Evolutionary conservation across 1,140 invertebrate species (phyloP), one percentile per base, ranked within the genome.

Genomic region (Chlorops oryzae): DNA sequence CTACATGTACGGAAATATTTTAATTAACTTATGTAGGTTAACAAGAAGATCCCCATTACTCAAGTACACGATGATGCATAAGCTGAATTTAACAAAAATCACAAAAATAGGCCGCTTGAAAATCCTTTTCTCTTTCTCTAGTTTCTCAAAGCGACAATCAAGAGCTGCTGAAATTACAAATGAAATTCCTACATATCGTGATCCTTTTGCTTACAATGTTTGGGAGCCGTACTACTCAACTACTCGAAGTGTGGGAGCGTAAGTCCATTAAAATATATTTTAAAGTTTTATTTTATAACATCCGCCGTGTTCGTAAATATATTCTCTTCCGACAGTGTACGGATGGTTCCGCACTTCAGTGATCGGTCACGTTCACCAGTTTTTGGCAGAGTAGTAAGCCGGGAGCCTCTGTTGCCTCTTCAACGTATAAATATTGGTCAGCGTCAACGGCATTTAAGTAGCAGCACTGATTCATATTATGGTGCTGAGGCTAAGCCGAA

Each of bases 141-240:
- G 77, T 65, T 89, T 90, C 73, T 91, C 87, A 17, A 90, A 89
- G 69, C 74, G 90, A 47, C 89, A 92, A 73, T 87, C 86, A n/a
- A 78, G 89, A 40, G 86, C 88, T 5, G 84, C 87, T 2, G 87
- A 90, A 72, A 82, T 86, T 32, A 90, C 87, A 52, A 90, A 92
- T 72, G 85, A 90, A 73, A 81, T 90, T 54, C 85, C 85, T 24
- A 82, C 83, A 34, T 87, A 85, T 69, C 78, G 83, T 22, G 87
- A 91, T 64, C 86, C 87, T 1, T 86, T 90, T 61, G 79, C 82
- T 37, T 85, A 86, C 66, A 88, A 89, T 72, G 78, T 88, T 56
- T 89, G 87, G 87, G 81, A 86, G 13, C 80, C 81, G 3, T 83
- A 84, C 63, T 80, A 79, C 35, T 75, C 79, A 9, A 75, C 77